Evolutionary conservation across 2,888 invertebrate species (phyloP), one percentile per base, ranked within the genome.

Genomic region (Mechanitis messenoides): DNA sequence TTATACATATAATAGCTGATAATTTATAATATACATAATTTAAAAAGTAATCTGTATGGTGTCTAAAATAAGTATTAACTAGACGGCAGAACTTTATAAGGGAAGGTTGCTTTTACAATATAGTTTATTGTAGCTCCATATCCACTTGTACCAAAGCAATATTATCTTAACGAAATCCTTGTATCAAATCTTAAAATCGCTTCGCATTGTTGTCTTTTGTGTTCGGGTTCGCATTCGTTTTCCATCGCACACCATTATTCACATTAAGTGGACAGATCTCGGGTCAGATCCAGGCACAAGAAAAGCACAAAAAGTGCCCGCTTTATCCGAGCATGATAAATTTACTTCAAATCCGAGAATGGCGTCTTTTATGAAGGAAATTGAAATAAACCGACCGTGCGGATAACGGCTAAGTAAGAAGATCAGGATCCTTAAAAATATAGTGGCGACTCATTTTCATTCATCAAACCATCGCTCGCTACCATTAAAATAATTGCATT

Each of bases 301-400:
- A 88, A 88, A 89, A 90, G 89, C 88, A 89, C 90, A 90, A 90
- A 90, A 90, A 90, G 89, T 89, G 87, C 89, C 85, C 89, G 88
- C 87, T 90, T 90, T 90, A 90, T 90, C 89, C 90, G 85, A 89
- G 85, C 90, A 90, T 90, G 89, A 90, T 90, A 90, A 90, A 90
- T 90, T 89, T 90, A 89, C 90, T 90, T 90, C 90, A 90, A 90
- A 90, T 90, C 90, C 89, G 88, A 90, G 89, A 89, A 90, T 89
- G 88, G 86, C 90, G 86, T 89, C 90, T 89, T 88, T 89, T 90
- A 90, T 90, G 90, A 90, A 89, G 87, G 88, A 89, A 90, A 90
- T 90, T 90, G 90, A 90, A 90, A 90, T 90, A 90, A 90, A 90
- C 90, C 90, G 89, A 90, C 89, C 89, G 90, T 89, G 84, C 86